Evolutionary conservation across 92 coral and sea anemone species (phyloP).

Genomic region (Zoanthus sociatus): DNA sequence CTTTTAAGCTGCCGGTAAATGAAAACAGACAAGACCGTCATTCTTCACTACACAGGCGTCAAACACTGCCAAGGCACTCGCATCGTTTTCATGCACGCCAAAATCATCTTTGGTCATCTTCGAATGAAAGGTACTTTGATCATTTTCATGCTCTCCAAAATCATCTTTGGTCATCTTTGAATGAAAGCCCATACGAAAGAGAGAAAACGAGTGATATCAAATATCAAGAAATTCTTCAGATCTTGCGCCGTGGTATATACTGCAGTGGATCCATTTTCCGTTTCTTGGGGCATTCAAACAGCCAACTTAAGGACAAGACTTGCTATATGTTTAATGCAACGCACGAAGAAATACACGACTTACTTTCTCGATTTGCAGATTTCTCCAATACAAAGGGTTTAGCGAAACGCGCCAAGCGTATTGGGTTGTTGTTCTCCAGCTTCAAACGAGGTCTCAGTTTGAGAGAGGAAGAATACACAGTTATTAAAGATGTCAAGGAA

Average conservation of each 20-base stretch:
- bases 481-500: conserved; percentile 73
- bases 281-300: conserved; percentile 89
- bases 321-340: conserved; percentile 83
- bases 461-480: conserved; percentile 62
- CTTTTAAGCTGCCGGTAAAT: conserved; percentile 50
- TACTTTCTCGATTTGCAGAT: conserved; percentile 78
- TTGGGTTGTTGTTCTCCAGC: conserved; percentile 87
- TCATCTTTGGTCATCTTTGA: not conserved
- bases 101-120: not conserved
- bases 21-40: conserved; percentile 33
- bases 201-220: conserved; percentile 32
- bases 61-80: not conserved
- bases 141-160: not conserved
- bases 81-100: not conserved
- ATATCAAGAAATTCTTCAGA: conserved; percentile 45
- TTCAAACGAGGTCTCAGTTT: conserved; percentile 73
- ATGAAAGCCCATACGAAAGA: not conserved
- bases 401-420: conserved; percentile 82
- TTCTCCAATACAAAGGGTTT: conserved; percentile 76
- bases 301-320: conserved; percentile 82
- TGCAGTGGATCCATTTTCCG: conserved; percentile 74
- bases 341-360: conserved; percentile 76
- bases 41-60: not conserved
- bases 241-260: conserved; percentile 70
- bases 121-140: not conserved